Evolutionary conservation across 2,113 vertebrate genomes (phyloP).

Genomic region (Alaudala cheleensis): DNA sequence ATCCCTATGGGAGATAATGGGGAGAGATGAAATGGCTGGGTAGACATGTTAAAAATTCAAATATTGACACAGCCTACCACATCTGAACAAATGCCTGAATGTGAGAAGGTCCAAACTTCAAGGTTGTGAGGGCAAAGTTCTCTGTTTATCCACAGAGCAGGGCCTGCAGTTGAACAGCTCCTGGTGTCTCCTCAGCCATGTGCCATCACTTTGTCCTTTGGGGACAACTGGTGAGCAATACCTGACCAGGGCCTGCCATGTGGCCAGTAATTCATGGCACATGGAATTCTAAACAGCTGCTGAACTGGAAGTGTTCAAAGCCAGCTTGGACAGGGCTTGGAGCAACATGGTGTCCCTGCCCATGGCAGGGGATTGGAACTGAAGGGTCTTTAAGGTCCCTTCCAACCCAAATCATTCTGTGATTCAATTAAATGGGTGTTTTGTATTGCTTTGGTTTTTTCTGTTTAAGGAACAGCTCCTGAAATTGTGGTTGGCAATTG

Average conservation of each 20-base stretch:
- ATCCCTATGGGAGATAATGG: not conserved
- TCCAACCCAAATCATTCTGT: not conserved
- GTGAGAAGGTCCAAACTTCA: not conserved
- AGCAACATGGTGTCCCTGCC: not conserved
- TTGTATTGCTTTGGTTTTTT: not conserved
- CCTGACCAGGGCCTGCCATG: not conserved
- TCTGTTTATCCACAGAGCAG: not conserved
- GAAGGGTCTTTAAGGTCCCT: not conserved
- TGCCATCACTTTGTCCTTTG: not conserved
- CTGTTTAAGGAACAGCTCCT: not conserved
- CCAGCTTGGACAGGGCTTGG: not conserved
- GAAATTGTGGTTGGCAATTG: not conserved
- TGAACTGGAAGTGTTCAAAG: not conserved
- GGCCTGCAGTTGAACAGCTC: not conserved
- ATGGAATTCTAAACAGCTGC: not conserved
- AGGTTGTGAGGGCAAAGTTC: not conserved
- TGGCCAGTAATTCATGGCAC: not conserved
- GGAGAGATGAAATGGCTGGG: not conserved
- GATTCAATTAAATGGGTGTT: not conserved
- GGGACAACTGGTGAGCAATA: not conserved
- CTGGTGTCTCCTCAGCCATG: rapidly evolving
- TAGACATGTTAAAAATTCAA: not conserved
- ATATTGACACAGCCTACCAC: not conserved
- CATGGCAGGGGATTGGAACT: not conserved
- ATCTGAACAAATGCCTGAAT: not conserved